phyloP scores from a whole-genome alignment of 2,113 vertebrate species.

The Chauna torquata region DNA sequence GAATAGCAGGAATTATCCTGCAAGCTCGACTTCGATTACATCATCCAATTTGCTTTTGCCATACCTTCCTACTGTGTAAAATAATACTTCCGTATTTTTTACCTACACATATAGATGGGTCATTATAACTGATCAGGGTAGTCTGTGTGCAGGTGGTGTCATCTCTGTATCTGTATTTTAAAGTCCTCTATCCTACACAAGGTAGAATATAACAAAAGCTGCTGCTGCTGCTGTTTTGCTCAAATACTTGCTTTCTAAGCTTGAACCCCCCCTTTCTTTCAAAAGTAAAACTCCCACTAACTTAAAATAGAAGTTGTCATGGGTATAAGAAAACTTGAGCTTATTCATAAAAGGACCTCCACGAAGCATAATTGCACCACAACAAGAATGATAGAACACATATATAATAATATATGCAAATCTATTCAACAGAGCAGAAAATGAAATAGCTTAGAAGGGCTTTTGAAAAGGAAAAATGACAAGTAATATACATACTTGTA shows the following conservation, averaged over 20 bases:
- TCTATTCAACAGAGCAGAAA: neutral
- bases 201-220: neutral
- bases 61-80: neutral
- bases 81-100: neutral
- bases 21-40: neutral
- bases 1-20: neutral
- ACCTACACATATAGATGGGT: neutral
- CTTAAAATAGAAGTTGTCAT: neutral
- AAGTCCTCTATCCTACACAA: neutral
- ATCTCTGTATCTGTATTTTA: neutral
- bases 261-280: neutral
- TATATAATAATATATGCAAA: neutral
- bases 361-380: neutral
- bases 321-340: neutral
- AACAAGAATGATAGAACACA: neutral
- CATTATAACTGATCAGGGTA: neutral
- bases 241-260: neutral
- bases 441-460: neutral
- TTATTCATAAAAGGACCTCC: neutral
- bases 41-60: neutral
- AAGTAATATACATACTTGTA: neutral
- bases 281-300: neutral
- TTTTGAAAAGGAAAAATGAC: neutral
- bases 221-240: neutral
- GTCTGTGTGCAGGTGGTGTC: neutral